phyloP scores from a whole-genome alignment of 2,888 invertebrate genomes.

The Noctua pronuba region DNA sequence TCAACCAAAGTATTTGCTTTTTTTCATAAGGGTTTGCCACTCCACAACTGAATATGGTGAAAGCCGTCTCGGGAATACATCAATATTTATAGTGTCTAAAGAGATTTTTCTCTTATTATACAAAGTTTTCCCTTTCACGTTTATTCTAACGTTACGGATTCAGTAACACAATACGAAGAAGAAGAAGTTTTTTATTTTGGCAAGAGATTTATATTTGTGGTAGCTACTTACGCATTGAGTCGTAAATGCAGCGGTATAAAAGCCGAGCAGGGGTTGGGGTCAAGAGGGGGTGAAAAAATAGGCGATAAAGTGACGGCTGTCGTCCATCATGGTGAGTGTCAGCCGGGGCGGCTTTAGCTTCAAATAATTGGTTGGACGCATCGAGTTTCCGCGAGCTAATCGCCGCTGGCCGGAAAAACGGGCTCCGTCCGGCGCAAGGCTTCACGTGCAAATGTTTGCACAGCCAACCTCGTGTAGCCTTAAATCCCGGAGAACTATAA shows the following conservation, averaged over 20 bases:
- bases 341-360: constrained; percentile 67
- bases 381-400: constrained; percentile 72
- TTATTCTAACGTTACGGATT: constrained; percentile 64
- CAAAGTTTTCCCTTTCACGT: constrained; percentile 62
- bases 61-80: constrained; percentile 69
- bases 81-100: constrained; percentile 70
- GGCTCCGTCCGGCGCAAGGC: constrained; percentile 40
- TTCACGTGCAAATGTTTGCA: constrained; percentile 54
- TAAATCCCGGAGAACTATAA: constrained; percentile 47
- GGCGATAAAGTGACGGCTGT: constrained; percentile 77
- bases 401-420: constrained; percentile 67
- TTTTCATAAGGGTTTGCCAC: constrained; percentile 76
- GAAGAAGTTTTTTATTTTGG: constrained; percentile 61
- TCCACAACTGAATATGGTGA: constrained; percentile 66
- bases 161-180: constrained; percentile 53
- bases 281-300: constrained; percentile 73
- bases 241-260: constrained; percentile 69
- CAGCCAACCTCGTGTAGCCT: constrained; percentile 46
- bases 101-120: constrained; percentile 67
- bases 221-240: constrained; percentile 60
- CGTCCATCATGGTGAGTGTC: constrained; percentile 79
- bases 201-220: constrained; percentile 61
- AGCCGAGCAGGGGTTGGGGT: constrained; percentile 62
- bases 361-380: constrained; percentile 79
- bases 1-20: constrained; percentile 77